Conservation (phyloP, 2,888 invertebrate species). For the Aleiodes alternator region DNA sequence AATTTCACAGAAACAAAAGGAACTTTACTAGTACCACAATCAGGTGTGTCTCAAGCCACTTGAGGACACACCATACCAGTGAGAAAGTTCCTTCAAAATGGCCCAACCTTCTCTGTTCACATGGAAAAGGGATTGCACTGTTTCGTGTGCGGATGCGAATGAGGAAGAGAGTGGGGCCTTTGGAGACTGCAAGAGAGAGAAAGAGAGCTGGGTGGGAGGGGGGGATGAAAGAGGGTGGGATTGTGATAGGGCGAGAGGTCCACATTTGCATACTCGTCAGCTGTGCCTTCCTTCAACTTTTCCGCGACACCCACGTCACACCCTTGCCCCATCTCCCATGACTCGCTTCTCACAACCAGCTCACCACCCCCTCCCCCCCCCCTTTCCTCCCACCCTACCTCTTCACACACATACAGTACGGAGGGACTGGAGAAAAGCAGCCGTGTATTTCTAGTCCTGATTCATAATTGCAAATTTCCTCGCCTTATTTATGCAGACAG, state of each 20-base stretch:
- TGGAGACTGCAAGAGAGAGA: constrained; percentile 51
- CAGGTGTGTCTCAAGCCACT: constrained; percentile 23
- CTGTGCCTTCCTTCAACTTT: constrained; percentile 68
- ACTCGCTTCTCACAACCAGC: constrained; percentile 33
- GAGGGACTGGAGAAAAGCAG: constrained; percentile 61
- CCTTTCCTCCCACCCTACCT: constrained; percentile 24
- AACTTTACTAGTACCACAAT: constrained; percentile 14
- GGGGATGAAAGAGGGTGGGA: constrained; percentile 28
- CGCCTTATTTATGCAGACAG: constrained; percentile 74
- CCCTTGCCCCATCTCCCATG: constrained; percentile 37
- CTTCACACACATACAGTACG: constrained; percentile 34
- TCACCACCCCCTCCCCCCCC: constrained; percentile 31
- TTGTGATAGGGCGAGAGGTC: constrained; percentile 61
- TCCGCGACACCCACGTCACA: constrained; percentile 61
- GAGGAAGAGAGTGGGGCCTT: constrained; percentile 42
- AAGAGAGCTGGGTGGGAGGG: constrained; percentile 42
- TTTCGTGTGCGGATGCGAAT: constrained; percentile 56
- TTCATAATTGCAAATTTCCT: constrained; percentile 76
- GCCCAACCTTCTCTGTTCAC: constrained; percentile 60
- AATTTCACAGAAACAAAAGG: constrained; percentile 19
- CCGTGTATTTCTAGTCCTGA: constrained; percentile 73
- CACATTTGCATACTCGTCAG: constrained; percentile 68
- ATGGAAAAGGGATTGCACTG: constrained; percentile 69
- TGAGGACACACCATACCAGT: background rate
- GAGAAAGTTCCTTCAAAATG: constrained; percentile 23